Conservation (phyloP, 2,113 vertebrate genomes). For the Oceanodroma tethys region DNA sequence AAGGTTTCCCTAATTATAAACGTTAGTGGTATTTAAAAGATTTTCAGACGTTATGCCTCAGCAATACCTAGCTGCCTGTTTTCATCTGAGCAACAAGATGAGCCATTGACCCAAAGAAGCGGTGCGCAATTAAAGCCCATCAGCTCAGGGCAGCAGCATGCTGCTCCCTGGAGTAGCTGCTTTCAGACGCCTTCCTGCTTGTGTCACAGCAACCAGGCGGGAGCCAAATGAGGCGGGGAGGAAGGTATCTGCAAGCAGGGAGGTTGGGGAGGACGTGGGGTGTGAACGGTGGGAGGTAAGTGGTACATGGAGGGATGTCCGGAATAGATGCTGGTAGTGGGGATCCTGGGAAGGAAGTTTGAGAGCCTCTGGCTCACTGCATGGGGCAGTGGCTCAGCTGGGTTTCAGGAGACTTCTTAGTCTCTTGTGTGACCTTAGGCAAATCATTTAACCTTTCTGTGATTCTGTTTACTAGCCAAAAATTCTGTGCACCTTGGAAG, state of each 20-base stretch:
- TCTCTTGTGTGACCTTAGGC: neutral
- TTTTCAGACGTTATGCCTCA: neutral
- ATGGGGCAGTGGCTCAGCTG: neutral
- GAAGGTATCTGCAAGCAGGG: neutral
- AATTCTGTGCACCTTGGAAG: neutral
- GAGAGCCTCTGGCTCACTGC: neutral
- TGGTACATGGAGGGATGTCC: accelerated
- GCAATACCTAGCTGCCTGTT: neutral
- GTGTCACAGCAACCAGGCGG: neutral
- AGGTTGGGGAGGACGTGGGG: neutral
- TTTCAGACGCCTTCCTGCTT: neutral
- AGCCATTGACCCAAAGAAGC: neutral
- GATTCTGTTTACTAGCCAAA: neutral
- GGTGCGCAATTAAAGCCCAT: neutral
- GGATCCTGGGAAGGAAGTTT: neutral
- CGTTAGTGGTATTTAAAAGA: neutral
- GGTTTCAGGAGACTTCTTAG: neutral
- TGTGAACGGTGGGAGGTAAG: neutral
- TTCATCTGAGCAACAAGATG: neutral
- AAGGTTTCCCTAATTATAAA: neutral
- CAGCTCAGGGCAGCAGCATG: neutral
- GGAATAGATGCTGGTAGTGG: neutral
- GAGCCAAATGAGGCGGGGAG: accelerated
- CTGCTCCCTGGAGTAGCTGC: neutral
- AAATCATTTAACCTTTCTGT: neutral